Evolutionary conservation across 2,888 invertebrate genomes (phyloP), one percentile per base, ranked within the genome.

Genomic region (Perdita meconis): DNA sequence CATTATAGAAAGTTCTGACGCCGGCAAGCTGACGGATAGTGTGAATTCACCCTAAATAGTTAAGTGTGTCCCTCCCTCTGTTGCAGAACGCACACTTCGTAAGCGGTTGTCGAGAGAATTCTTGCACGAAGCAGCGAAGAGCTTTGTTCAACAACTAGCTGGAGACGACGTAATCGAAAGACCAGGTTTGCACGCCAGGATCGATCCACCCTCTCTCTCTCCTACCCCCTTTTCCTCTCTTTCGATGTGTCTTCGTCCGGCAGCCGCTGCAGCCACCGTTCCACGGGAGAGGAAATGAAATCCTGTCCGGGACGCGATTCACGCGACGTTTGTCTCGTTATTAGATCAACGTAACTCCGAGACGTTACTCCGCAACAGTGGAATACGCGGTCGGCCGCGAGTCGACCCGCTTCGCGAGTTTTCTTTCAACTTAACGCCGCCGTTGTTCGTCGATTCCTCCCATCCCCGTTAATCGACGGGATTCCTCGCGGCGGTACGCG

Each of bases 231-330:
- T 16, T 13, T 16, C 53, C 40, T 38, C 26, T 24, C 44, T 50
- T 56, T 16, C 42, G 12, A 57, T 67, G 63, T 16, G 61, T 19
- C 44, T 67, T 64, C 38, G 24, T 66, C 72, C 53, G 57, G 61
- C 38, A 51, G 44, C 42, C 61, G 24, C 57, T 53, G 44, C 63
- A 67, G 53, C 65, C 67, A 73, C 79, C 78, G 68, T 83, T 82
- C 86, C 66, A 66, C 83, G 80, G 79, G 79, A 84, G 84, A 90
- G 90, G 90, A 90, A 90, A 90, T 89, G 90, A 89, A 90, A 90
- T 89, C 89, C 84, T 84, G 86, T 82, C 86, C 86, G 85, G 86
- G 83, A 89, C 87, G 83, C 86, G 86, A 87, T 85, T 78, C 80
- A 75, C 80, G 76, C 84, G 84, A 84, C 84, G 89, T 87, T 88